A percentile compares a stretch with the other conserved stretches of the same genome.
phyloP scores from a whole-genome alignment of 1,140 invertebrate genomes.

The Proales similis region DNA sequence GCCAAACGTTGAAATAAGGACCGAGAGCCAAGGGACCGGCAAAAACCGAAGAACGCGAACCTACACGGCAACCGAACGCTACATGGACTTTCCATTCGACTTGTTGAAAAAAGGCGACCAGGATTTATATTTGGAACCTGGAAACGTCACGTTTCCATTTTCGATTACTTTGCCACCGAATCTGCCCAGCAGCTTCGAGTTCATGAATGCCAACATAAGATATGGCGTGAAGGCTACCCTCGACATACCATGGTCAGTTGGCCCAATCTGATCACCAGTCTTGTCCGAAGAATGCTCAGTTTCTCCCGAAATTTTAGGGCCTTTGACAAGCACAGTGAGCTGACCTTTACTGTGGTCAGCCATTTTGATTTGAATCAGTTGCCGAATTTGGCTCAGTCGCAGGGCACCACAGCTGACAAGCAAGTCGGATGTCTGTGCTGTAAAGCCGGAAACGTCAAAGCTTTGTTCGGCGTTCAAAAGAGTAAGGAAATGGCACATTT shows the following conservation, averaged over 20 bases:
- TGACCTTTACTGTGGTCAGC: slow-evolving; percentile 46
- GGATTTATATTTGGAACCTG: slow-evolving; percentile 41
- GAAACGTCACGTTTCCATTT: slow-evolving; percentile 54
- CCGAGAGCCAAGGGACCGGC: slow-evolving; percentile 8
- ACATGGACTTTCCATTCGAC: not conserved
- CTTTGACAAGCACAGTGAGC: slow-evolving; percentile 43
- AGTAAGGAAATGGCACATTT: slow-evolving; percentile 9
- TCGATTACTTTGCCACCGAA: slow-evolving; percentile 53
- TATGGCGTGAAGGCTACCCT: slow-evolving; percentile 53
- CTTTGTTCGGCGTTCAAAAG: not conserved
- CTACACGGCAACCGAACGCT: slow-evolving; percentile 16
- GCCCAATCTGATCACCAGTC: slow-evolving; percentile 40
- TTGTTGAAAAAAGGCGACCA: not conserved
- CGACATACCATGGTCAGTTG: slow-evolving; percentile 47
- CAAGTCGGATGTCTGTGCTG: slow-evolving; percentile 10
- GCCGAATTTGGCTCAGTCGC: not conserved
- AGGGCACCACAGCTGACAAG: slow-evolving; percentile 26
- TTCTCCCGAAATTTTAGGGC: slow-evolving; percentile 3
- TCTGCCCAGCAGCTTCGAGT: slow-evolving; percentile 55
- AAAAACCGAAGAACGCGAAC: slow-evolving; percentile 1
- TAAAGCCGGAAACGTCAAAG: slow-evolving; percentile 13
- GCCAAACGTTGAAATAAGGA: not conserved
- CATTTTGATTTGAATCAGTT: slow-evolving; percentile 45
- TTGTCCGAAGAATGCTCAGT: slow-evolving; percentile 38
- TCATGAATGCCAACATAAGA: slow-evolving; percentile 52